Evolutionary conservation across 2,888 invertebrate species (phyloP), one percentile per base, ranked within the genome.

Genomic region (Adineta ricciae): DNA sequence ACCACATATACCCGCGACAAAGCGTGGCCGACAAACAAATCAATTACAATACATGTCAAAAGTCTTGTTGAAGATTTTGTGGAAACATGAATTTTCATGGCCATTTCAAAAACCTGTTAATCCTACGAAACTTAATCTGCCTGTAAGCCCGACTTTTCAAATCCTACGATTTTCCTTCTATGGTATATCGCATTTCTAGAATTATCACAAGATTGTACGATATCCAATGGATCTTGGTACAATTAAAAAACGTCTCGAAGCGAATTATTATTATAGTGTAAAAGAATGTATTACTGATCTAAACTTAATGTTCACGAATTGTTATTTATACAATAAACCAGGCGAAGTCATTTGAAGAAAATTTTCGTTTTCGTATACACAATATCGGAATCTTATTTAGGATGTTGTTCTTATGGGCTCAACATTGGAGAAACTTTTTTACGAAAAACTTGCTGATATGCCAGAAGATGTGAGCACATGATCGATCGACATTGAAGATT

Each of bases 11-110:
- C 78, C 78, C 0, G 78, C 41, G 9, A 11, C 50, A 16, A 83
- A 49, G 3, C 82, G 84, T 9, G 84, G 84, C 9, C 84, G 84
- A 49, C 84, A 85, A 64, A 85, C 84, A 9, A 85, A 85, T 78
- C 85, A 85, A 54, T 56, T 85, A 41, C 83, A 85, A 82, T 85
- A 50, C n/a, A 85, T 85, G 41, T 56, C 54, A 56, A 83, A 85
- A 56, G 78, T 78, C 27, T 36, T 85, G 19, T 24, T 85, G 0
- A 83, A 84, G 78, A 94, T 96, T 88, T 94, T 99, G 87, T 95
- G 95, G 95, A 97, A 96, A 92, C 98, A 99, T 91, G 95, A 96
- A 90, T 97, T 96, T 92, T 95, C 97, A 78, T 99, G 99, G 99
- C 99, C 99, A 85, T 98, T 99, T 91, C 95, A 96, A 88, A 94